Conservation (phyloP, 2,113 vertebrate genomes). For the Tonatia bakeri region DNA sequence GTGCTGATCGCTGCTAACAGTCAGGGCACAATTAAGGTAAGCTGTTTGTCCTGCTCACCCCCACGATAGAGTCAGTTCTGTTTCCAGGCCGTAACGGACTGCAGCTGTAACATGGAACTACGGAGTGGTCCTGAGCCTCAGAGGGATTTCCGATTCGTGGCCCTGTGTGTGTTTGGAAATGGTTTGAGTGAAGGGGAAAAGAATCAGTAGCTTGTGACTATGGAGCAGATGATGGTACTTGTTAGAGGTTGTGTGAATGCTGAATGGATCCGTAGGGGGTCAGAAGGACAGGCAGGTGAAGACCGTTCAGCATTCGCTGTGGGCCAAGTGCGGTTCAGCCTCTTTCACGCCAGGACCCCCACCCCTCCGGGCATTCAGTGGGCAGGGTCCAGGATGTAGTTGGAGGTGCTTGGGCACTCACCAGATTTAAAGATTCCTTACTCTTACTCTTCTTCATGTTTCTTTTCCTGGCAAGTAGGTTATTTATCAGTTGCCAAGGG, state of each 20-base stretch:
- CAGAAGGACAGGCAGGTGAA: neutral
- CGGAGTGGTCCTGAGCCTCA: conserved; percentile 26
- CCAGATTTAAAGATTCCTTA: neutral
- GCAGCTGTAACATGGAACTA: neutral
- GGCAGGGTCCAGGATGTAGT: neutral
- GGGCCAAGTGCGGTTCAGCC: neutral
- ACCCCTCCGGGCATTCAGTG: neutral
- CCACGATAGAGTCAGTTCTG: conserved; percentile 50
- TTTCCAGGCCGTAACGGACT: conserved; percentile 49
- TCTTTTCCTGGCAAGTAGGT: neutral
- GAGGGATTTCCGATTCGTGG: conserved; percentile 16
- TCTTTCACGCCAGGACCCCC: neutral
- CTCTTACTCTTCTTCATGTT: neutral
- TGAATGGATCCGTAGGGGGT: neutral
- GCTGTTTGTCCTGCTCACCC: conserved; percentile 72
- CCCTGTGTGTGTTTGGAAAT: neutral
- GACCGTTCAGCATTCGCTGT: neutral
- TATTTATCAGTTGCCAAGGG: neutral
- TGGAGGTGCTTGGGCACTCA: neutral
- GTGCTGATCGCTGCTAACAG: conserved; percentile 99
- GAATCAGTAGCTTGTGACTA: neutral
- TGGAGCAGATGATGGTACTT: neutral
- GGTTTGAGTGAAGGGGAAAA: neutral
- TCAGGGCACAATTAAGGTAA: conserved; percentile 99
- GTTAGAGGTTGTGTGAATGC: neutral